phyloP scores from a whole-genome alignment of 2,888 invertebrate genomes.

The Cylindroiulus punctatus region DNA sequence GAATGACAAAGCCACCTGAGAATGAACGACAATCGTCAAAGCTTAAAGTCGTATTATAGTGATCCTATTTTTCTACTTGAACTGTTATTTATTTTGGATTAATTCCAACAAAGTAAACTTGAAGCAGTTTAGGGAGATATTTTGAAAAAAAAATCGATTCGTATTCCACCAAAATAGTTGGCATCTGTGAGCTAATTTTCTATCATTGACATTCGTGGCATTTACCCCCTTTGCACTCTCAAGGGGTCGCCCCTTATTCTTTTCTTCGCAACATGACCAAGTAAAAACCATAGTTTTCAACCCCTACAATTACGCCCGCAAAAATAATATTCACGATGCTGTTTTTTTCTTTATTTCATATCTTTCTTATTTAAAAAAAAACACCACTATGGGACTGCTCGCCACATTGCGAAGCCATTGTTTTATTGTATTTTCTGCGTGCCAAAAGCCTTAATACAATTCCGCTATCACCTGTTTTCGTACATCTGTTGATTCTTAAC shows the following conservation, averaged over 20 bases:
- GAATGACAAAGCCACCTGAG: no score
- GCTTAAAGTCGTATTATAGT: no score
- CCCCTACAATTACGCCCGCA: slow-evolving; percentile 29
- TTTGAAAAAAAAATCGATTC: no score
- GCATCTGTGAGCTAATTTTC: not conserved
- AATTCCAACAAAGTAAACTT: no score
- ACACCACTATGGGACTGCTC: slow-evolving; percentile 37
- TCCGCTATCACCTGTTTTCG: slow-evolving; percentile 20
- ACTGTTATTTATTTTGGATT: no score
- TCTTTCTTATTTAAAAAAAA: slow-evolving; percentile 17
- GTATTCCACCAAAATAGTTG: not conserved
- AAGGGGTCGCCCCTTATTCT: not conserved
- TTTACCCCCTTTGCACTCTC: not conserved
- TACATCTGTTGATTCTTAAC: slow-evolving; percentile 41
- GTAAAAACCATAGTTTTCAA: slow-evolving; percentile 40
- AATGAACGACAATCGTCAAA: no score
- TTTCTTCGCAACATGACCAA: slow-evolving; percentile 27
- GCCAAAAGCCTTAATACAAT: slow-evolving; percentile 39
- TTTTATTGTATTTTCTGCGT: slow-evolving; percentile 43
- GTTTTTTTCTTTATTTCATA: slow-evolving; percentile 9
- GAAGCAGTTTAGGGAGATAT: no score
- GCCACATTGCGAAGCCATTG: not conserved
- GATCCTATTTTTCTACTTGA: no score
- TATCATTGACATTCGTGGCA: slow-evolving; percentile 28
- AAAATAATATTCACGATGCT: slow-evolving; percentile 16